Evolutionary conservation across 2,888 invertebrate species (phyloP).

Genomic region (Anoplius nigerrimus): DNA sequence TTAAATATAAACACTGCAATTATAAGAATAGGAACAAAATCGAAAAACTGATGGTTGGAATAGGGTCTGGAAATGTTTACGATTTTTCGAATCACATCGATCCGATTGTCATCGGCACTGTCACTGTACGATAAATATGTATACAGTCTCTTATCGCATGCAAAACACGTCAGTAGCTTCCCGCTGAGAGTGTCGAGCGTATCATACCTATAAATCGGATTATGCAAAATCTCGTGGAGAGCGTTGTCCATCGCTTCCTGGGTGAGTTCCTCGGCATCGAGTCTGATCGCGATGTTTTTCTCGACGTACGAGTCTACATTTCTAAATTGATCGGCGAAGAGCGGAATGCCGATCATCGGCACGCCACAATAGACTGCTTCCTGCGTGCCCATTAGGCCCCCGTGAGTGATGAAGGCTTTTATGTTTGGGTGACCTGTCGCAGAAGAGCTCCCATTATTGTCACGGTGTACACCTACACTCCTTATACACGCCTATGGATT

Average conservation of each 20-base stretch:
- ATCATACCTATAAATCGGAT: slow-evolving; percentile 62
- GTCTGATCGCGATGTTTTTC: slow-evolving; percentile 58
- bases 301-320: slow-evolving; percentile 59
- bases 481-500: no score
- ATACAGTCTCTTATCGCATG: no score
- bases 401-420: slow-evolving; percentile 68
- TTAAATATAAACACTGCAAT: no score
- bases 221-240: slow-evolving; percentile 55
- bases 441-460: neutral
- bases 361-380: slow-evolving; percentile 68
- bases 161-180: no score
- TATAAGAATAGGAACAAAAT: no score
- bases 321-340: slow-evolving; percentile 67
- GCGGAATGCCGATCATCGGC: slow-evolving; percentile 68
- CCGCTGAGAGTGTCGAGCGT: no score
- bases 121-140: no score
- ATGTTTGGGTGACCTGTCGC: slow-evolving; percentile 65
- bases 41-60: no score
- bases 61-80: no score
- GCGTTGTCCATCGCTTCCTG: slow-evolving; percentile 58
- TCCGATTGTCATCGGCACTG: no score
- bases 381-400: slow-evolving; percentile 68
- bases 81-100: no score
- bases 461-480: no score
- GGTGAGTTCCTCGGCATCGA: slow-evolving; percentile 53